These are phyloP conservation scores for Orius insidiosus DNA, from an alignment of 1,140 invertebrate genomes.

Conservation along the genomic window DNA sequence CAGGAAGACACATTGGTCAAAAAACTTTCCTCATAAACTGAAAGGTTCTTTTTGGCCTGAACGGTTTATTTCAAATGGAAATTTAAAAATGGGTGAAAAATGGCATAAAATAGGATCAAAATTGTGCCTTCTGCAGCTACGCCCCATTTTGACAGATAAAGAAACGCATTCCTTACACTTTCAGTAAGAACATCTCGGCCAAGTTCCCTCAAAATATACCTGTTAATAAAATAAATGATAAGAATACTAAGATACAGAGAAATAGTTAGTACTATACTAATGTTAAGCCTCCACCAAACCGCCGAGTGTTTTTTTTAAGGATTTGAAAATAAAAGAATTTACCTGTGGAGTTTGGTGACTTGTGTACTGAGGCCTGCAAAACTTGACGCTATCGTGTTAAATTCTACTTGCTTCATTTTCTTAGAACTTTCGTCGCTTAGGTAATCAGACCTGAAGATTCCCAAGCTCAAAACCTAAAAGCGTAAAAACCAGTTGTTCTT, in stretches of 20 bases:
- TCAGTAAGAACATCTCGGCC: neutral
- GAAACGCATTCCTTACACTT: constrained; percentile 6
- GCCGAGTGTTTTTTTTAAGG: too few relatives aligned
- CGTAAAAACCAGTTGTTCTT: neutral
- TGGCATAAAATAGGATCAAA: too few relatives aligned
- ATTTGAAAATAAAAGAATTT: constrained; percentile 15
- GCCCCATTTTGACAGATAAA: neutral
- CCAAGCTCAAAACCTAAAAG: constrained; percentile 10
- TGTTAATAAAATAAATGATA: constrained; percentile 18
- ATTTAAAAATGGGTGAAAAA: too few relatives aligned
- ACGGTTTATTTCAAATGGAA: too few relatives aligned
- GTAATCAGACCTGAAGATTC: constrained; percentile 21
- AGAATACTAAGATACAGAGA: constrained; percentile 8
- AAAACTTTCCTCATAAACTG: too few relatives aligned
- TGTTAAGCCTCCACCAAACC: too few relatives aligned
- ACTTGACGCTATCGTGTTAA: constrained; percentile 49
- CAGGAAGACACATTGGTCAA: too few relatives aligned
- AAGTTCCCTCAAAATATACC: constrained; percentile 28
- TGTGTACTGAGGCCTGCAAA: constrained; percentile 37
- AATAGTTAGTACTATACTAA: constrained; percentile 14
- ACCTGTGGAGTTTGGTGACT: constrained; percentile 33
- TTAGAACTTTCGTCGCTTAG: constrained; percentile 12
- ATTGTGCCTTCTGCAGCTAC: constrained; percentile 3
- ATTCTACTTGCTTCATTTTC: constrained; percentile 41
- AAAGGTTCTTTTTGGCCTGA: too few relatives aligned